Conservation (phyloP, 2,797 vertebrate species). For the Liasis olivaceus region DNA sequence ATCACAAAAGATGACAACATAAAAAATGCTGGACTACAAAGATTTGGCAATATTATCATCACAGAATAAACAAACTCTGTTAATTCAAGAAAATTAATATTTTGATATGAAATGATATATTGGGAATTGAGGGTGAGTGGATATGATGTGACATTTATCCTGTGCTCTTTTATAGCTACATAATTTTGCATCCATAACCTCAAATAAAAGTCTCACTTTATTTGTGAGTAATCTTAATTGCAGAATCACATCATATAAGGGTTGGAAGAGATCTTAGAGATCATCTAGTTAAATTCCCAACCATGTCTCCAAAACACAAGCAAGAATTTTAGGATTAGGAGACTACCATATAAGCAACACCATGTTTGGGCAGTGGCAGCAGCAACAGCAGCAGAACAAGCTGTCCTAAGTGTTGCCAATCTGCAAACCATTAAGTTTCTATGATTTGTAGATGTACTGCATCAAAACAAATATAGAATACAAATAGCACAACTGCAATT, state of each 20-base stretch:
- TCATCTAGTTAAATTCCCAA: not conserved
- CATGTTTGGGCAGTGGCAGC: too few species aligned
- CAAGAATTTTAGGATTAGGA: not conserved
- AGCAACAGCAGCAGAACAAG: not conserved
- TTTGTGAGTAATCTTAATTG: not conserved
- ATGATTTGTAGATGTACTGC: not conserved
- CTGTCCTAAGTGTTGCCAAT: not conserved
- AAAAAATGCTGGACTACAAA: not conserved
- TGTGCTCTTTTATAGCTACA: not conserved
- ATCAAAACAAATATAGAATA: not conserved
- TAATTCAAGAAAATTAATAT: not conserved
- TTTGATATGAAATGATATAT: not conserved
- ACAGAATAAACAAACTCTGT: not conserved
- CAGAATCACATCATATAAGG: not conserved
- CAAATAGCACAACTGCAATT: not conserved
- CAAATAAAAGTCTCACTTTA: not conserved
- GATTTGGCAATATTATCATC: not conserved
- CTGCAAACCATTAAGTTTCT: not conserved
- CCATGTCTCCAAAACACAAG: not conserved
- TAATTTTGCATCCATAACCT: not conserved
- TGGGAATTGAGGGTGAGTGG: not conserved
- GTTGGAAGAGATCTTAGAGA: not conserved
- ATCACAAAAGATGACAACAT: not conserved
- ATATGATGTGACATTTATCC: not conserved
- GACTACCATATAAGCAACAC: not conserved